Percentiles rank a stretch among this genome's conserved stretches.
Evolutionary conservation across 2,888 invertebrate species (phyloP).

Genomic region (Folsomia manolachei): DNA sequence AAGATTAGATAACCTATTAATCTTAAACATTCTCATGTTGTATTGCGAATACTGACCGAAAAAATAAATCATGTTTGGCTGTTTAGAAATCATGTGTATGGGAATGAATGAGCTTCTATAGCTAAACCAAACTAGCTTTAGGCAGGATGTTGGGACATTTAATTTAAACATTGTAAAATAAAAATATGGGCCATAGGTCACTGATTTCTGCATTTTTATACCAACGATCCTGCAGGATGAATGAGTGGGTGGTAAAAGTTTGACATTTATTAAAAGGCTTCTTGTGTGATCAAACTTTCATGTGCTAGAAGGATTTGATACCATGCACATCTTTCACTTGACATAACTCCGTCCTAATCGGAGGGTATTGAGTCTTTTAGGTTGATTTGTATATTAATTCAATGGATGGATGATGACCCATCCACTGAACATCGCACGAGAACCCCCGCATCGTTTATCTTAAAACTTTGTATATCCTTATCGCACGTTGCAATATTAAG

Average conservation of each 20-base stretch:
- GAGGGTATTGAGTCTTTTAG: too few relatives aligned
- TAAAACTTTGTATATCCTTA: neutral
- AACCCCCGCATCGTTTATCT: neutral
- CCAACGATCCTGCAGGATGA: neutral
- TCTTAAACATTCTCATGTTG: too few relatives aligned
- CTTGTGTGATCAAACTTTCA: too few relatives aligned
- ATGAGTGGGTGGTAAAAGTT: too few relatives aligned
- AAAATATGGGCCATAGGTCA: constrained; percentile 6
- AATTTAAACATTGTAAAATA: neutral
- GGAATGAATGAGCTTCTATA: neutral
- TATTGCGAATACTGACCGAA: too few relatives aligned
- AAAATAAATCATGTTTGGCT: too few relatives aligned
- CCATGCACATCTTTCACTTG: too few relatives aligned
- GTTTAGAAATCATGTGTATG: neutral
- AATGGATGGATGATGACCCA: neutral
- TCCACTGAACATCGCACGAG: neutral
- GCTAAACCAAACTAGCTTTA: neutral
- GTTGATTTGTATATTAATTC: too few relatives aligned
- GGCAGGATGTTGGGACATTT: neutral
- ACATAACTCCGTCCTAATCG: too few relatives aligned
- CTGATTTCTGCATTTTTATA: neutral
- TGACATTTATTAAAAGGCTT: too few relatives aligned
- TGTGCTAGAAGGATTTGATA: too few relatives aligned
- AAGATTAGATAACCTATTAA: too few relatives aligned
- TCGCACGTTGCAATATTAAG: neutral